phyloP scores from a whole-genome alignment of 1,140 invertebrate genomes.

The Camponotus vicinus region DNA sequence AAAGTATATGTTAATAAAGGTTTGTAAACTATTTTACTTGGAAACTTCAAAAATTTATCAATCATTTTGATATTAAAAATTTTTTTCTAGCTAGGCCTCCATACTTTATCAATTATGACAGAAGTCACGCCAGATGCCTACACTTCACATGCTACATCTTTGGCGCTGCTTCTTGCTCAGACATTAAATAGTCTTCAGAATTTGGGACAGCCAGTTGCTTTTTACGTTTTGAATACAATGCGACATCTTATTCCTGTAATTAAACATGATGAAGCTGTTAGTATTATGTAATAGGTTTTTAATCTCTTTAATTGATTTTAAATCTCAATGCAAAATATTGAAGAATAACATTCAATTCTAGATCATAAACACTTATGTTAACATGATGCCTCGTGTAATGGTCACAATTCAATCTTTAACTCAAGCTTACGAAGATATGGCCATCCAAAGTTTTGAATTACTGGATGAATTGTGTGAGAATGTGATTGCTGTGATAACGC shows the following conservation, averaged over 20 bases:
- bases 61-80: constrained; percentile 58
- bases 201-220: constrained; percentile 86
- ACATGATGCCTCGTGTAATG: constrained; percentile 89
- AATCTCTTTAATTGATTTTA: neutral
- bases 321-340: neutral
- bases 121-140: constrained; percentile 88
- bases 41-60: neutral
- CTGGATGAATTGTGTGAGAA: constrained; percentile 91
- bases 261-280: constrained; percentile 88
- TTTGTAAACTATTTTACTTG: neutral
- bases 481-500: constrained; percentile 88
- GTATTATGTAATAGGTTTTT: constrained; percentile 52
- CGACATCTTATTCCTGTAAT: constrained; percentile 88
- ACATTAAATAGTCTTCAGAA: constrained; percentile 86
- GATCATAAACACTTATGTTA: constrained; percentile 88
- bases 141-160: constrained; percentile 86
- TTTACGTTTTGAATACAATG: constrained; percentile 88
- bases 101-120: constrained; percentile 89
- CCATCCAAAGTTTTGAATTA: constrained; percentile 90
- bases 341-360: constrained; percentile 69
- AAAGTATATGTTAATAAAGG: too few relatives aligned
- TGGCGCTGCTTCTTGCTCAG: constrained; percentile 87
- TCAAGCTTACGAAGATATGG: constrained; percentile 85
- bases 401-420: constrained; percentile 87
- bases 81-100: constrained; percentile 88